Conservation (phyloP, 23 tunicate species). For the Ascidia mentula region DNA sequence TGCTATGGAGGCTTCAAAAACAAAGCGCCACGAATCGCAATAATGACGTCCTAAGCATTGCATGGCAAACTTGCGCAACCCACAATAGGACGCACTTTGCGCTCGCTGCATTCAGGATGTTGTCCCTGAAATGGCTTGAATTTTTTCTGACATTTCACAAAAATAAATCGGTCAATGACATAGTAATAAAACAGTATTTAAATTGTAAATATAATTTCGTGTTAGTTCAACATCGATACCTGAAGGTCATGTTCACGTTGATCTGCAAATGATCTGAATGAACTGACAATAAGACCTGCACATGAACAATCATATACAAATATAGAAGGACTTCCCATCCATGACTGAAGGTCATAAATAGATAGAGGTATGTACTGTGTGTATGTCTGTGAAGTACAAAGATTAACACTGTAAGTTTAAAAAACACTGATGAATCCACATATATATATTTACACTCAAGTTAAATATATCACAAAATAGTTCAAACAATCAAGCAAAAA, state of each 20-base stretch:
- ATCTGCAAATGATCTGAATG: conserved; percentile 62
- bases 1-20: no score
- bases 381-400: conserved; percentile 54
- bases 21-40: no score
- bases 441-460: not conserved
- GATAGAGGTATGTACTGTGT: conserved; percentile 96
- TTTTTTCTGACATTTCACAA: no score
- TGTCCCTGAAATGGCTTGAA: no score
- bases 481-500: not conserved
- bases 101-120: no score
- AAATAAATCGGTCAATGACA: no score
- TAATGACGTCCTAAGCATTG: no score
- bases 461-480: not conserved
- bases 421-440: not conserved
- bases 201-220: no score
- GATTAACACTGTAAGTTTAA: not conserved
- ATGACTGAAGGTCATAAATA: conserved; percentile 86
- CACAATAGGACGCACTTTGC: no score
- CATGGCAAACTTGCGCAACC: no score
- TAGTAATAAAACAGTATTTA: no score
- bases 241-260: conserved; percentile 74
- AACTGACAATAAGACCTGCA: conserved; percentile 77
- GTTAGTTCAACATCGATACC: conserved; percentile 15
- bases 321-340: conserved; percentile 92
- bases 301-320: conserved; percentile 90